Base-by-base conservation (phyloP, 2,888 invertebrate species). In the Xanthia togata region DNA sequence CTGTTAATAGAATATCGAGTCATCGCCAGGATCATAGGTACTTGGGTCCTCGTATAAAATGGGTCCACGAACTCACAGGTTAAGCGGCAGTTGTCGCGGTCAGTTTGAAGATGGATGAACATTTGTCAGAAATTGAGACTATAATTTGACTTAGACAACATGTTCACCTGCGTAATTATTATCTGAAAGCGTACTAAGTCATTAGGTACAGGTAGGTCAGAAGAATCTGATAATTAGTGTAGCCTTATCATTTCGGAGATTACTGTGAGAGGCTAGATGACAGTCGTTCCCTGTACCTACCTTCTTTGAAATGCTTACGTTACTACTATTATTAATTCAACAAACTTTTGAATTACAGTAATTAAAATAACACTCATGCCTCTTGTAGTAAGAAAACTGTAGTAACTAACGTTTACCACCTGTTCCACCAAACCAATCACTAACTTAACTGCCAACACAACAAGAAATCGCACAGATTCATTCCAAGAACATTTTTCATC, bases 401-500 rank as follows among this genome's bases (percentile, higher is more conserved):
- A 47, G 1, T 5, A 31, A 64, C 47, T 63, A 57, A 35, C 35
- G 60, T 50, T 60, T 23, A 44, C 41, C 83, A 79, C 63, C 73
- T 83, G 83, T 55, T 68, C 17, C 26, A 20, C 35, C 26, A 59
- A 79, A 65, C 64, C 60, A 57, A 57, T 74, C 57, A 14, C 4
- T 23, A 65, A 57, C 47, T 50, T 57, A 59, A 38, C 65, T 31
- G 20, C 35, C 41, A 31, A 53, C 35, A 68, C 70, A 71, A 81
- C 55, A 64, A 59, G 55, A 65, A 69, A 77, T 76, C 70, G 60
- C 47, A 75, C 74, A 65, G 69, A 83, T 62, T 78, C 62, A 75
- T 77, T 85, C 70, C 44, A 12, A 63, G 80, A 76, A 86, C 59
- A 80, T 79, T 79, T 86, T 76, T 83, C 84, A 83, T 85, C 83